Base-by-base conservation (phyloP, 2,113 vertebrate species). In the Peromyscus leucopus region DNA sequence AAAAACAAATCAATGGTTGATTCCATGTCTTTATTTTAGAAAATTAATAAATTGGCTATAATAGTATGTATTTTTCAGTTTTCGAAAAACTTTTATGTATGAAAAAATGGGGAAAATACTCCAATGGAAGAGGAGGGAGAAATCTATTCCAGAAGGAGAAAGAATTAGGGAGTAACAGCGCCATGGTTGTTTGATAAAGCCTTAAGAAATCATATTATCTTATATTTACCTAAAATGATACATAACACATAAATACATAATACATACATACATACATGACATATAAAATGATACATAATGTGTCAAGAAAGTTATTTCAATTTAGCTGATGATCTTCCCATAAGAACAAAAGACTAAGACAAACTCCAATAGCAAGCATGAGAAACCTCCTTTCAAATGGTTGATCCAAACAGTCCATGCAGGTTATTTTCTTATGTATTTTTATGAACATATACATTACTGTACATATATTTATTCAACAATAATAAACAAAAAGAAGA, bases 101-200 rank as follows among this genome's bases (percentile, higher is more conserved):
- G 74, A 26, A 46, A 46, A 46, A 76, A 12, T 46, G 42, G 4
- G 39, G 12, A 74, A 74, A 28, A 24, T 2, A 24, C 6, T 22
- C 7, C 19, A 42, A 12, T 75, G 4, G 39, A 8, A 75, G 1
- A 75, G 21, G 19, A 22, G 0, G 1, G 8, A 21, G n/a, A 22
- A 39, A 9, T 12, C 10, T 4, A 24, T 42, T 10, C 17, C 39
- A 22, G 21, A 75, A 42, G 19, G 72, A 39, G 10, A 75, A 75
- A 24, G 21, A 59, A 10, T 75, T 9, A 75, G 21, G 8, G 39
- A 42, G 8, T 39, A n/a, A 72, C 9, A 74, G 21, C 39, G 12
- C 5, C 11, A 42, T 5, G 4, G 39, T 42, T 75, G 21, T 75
- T 42, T n/a, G 21, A 42, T 42, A 42, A 75, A 7, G 57, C 72